phyloP scores from a whole-genome alignment of 2,888 invertebrate genomes.

The Linyphia triangularis region DNA sequence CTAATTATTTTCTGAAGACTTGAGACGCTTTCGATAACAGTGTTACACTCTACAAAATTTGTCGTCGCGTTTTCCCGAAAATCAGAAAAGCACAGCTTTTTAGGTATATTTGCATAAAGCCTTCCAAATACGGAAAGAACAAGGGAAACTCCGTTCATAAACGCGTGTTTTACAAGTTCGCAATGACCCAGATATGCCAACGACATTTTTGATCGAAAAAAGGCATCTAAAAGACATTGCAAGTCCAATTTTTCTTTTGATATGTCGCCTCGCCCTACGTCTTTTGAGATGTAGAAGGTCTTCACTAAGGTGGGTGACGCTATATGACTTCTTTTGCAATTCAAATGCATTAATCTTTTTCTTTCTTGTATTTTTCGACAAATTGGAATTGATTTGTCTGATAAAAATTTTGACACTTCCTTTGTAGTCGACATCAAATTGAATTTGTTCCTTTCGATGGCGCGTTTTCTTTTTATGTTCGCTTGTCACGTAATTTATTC shows the following conservation, averaged over 20 bases:
- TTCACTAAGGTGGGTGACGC: not conserved
- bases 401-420: no score
- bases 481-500: not conserved
- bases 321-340: not conserved
- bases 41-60: no score
- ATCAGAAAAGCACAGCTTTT: not conserved
- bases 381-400: no score
- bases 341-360: no score
- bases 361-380: no score
- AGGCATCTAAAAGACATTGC: not conserved
- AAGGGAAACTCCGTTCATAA: not conserved
- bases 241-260: not conserved
- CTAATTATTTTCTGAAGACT: no score
- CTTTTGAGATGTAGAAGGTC: conserved; percentile 18
- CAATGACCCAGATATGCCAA: conserved; percentile 43
- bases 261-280: not conserved
- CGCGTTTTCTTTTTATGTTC: not conserved
- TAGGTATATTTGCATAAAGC: not conserved
- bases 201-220: conserved; percentile 24
- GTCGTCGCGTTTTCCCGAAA: no score
- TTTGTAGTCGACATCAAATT: no score
- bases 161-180: conserved; percentile 18
- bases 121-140: not conserved
- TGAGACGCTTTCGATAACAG: no score
- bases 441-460: not conserved